Evolutionary conservation across 35 echinoderm and acorn worm species (phyloP), one percentile per base, ranked within the genome.

Genomic region (Nesometra sesokonis): DNA sequence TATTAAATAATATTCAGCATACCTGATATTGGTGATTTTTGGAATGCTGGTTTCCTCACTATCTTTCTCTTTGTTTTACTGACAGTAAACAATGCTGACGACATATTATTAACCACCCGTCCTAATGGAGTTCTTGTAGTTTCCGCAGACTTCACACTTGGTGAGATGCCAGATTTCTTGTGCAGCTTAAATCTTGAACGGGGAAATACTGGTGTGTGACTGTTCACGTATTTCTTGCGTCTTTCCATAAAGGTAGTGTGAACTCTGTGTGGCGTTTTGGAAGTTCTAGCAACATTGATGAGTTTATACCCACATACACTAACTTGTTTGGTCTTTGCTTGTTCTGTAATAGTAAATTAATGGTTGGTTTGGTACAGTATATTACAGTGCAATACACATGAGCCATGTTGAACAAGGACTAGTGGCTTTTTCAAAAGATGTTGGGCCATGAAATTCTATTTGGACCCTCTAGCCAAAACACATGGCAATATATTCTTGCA

Each of bases 51-150:
- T 91, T 78, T 86, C 29, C 89, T 78, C 30, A 91, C 37, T 33
- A 91, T 52, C 34, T 91, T 91, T 8, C 84, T 91, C 84, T 46
- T 91, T 36, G 89, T 91, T 34, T 86, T 91, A 35, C 86, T 86
- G 29, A 91, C 76, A 27, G 84, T 77, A 37, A 84, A 78, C 35
- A 86, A 84, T 38, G 46, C 33, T 13, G 76, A 32, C 37, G 31
- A 8, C 21, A 3, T 9, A 67, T 67, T 67, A 27, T 9, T 39
- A 23, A 17, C 47, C 29, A 19, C 0, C 81, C 78, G 47, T 47
- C 34, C 76, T 35, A 0, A 67, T 31, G 84, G 77, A 35, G 77
- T 29, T 46, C 21, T 46, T 17, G 34, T 77, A 32, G 30, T 39
- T 82, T 47, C 36, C 15, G 27, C 13, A 43, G 13, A 27, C 32